A percentile compares a stretch with the other conserved stretches of the same genome.
Evolutionary conservation across 2,888 invertebrate species (phyloP).

Genomic region (Xestobium rufovillosum): DNA sequence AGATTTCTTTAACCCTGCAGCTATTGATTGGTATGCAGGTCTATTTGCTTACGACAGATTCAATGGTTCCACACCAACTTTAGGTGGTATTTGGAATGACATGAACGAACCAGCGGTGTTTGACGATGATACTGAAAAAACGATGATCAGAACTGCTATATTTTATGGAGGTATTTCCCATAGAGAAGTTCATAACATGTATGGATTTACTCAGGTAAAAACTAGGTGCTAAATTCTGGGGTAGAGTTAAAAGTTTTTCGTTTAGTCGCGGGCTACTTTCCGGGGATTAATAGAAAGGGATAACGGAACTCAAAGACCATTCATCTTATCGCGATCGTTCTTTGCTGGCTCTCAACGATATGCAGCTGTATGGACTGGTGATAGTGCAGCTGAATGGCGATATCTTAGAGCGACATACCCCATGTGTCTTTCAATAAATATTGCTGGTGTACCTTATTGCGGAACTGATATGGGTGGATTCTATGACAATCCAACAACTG

Average conservation of each 20-base stretch:
- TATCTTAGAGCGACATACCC: conserved; percentile 78
- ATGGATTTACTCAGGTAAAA: conserved; percentile 58
- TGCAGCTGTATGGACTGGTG: conserved; percentile 95
- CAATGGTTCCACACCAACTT: conserved; percentile 58
- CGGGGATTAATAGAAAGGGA: conserved; percentile 52
- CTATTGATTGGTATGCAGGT: conserved; percentile 70
- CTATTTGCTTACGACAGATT: conserved; percentile 59
- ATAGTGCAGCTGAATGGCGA: conserved; percentile 88
- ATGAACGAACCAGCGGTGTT: conserved; percentile 99
- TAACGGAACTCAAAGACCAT: conserved; percentile 68
- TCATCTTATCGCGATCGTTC: conserved; percentile 80
- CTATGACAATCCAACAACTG: conserved; percentile 83
- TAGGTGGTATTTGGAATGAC: conserved; percentile 93
- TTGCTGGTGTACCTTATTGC: conserved; percentile 80
- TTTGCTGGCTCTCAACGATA: conserved; percentile 90
- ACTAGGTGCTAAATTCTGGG: no score
- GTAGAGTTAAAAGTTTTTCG: no score
- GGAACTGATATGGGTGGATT: conserved; percentile 98
- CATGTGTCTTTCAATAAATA: conserved; percentile 80
- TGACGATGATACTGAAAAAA: conserved; percentile 61
- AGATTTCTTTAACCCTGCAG: conserved; percentile 84
- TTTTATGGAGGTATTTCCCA: conserved; percentile 77
- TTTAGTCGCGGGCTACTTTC: conserved; percentile 56
- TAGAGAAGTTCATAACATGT: conserved; percentile 91
- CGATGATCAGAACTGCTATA: conserved; percentile 85